A percentile compares a stretch with the other conserved stretches of the same genome.
phyloP scores from a whole-genome alignment of 2,797 vertebrate species.

The Pseudotriccus pelzelni region DNA sequence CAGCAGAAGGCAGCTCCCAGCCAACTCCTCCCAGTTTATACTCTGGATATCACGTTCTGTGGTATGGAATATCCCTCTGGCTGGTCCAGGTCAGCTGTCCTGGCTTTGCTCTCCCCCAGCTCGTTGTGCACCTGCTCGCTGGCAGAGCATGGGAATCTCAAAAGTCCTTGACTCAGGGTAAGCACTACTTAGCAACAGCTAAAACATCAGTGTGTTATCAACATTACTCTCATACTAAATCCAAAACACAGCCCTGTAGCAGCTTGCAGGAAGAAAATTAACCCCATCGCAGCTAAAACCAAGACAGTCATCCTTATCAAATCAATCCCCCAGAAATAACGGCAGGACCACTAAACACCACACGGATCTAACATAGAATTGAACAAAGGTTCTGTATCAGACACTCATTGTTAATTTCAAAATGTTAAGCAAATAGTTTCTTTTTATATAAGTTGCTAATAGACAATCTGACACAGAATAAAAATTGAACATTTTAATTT shows the following conservation, averaged over 20 bases:
- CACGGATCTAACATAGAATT: not conserved
- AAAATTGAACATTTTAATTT: not conserved
- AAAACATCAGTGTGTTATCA: not conserved
- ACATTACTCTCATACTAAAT: not conserved
- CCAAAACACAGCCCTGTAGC: not conserved
- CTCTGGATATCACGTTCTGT: accelerated
- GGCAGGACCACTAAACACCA: not conserved
- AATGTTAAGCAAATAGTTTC: not conserved
- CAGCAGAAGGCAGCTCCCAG: not conserved
- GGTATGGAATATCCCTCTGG: not conserved
- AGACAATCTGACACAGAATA: not conserved
- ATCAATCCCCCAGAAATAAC: not conserved
- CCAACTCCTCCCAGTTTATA: accelerated
- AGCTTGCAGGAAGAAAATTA: not conserved
- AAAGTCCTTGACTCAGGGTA: not conserved
- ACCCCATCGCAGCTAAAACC: not conserved
- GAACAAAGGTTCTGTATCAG: not conserved
- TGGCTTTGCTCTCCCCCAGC: not conserved
- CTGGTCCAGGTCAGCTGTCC: not conserved
- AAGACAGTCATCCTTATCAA: not conserved
- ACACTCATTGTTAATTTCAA: not conserved
- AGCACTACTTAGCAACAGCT: not conserved
- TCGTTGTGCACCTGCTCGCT: not conserved
- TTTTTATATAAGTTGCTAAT: not conserved
- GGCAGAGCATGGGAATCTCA: not conserved